These are phyloP conservation scores for Pandion haliaetus DNA, from an alignment of 2,113 vertebrate species.

Conservation along the genomic window DNA sequence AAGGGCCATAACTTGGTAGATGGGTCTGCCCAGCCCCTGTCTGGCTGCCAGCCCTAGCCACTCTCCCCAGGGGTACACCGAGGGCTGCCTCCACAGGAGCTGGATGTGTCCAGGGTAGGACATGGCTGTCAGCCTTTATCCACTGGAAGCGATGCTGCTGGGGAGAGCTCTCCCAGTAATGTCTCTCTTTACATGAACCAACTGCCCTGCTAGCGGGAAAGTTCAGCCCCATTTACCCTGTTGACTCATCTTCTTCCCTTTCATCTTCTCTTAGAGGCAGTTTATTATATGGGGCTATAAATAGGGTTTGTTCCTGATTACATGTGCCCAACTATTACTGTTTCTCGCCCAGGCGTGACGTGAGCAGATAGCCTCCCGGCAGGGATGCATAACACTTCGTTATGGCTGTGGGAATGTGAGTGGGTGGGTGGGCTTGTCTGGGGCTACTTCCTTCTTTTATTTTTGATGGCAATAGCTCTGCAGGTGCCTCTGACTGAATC, in stretches of 20 bases:
- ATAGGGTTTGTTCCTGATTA: constrained; percentile 2
- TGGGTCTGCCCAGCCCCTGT: not conserved
- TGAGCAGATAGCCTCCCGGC: not conserved
- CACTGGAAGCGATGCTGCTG: not conserved
- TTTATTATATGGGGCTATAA: constrained; percentile 21
- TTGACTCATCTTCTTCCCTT: constrained; percentile 11
- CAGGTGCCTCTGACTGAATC: not conserved
- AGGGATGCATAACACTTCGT: not conserved
- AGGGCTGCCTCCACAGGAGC: not conserved
- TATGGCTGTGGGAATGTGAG: not conserved
- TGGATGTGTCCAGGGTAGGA: not conserved
- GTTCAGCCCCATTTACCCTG: not conserved
- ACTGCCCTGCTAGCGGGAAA: not conserved
- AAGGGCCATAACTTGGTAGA: not conserved
- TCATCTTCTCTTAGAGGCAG: constrained; percentile 8
- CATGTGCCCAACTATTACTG: not conserved
- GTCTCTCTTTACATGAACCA: not conserved
- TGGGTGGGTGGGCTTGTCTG: not conserved
- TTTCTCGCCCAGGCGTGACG: not conserved
- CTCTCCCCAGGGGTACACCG: fast-evolving
- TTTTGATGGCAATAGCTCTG: not conserved
- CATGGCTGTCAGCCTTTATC: not conserved
- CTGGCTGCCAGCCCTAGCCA: not conserved
- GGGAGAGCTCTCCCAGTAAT: not conserved
- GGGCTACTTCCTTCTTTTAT: not conserved